Evolutionary conservation across 2,113 vertebrate species (phyloP), one percentile per base, ranked within the genome.

Genomic region (Nothoprocta pentlandii): DNA sequence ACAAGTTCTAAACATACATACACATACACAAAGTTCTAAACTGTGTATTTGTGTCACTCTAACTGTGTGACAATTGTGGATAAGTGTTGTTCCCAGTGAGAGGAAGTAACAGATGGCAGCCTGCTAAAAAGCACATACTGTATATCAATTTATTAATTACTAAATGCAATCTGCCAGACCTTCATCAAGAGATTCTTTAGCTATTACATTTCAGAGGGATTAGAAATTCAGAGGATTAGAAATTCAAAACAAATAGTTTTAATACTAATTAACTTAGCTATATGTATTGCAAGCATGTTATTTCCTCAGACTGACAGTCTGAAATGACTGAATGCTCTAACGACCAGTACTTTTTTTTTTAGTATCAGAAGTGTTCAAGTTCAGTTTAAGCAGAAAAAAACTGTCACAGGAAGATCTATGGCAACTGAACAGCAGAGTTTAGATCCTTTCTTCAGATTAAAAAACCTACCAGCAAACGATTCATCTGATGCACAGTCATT

Each of bases 121-220:
- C 93, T 96, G 89, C 91, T 95, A 97, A 96, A 94, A 95, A 96
- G 94, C 87, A 95, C 95, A 97, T 16, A 93, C 93, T 94, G 93
- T 94, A 95, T 95, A 96, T 97, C 94, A 97, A 96, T 96, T 93
- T 97, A 97, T 95, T 97, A 97, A 97, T 97, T 96, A 96, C 93
- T 94, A 95, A 95, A 97, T 95, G 92, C 93, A 97, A 95, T 97
- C 95, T 97, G 96, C 95, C 94, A 95, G 94, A 96, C 23, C 32
- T 93, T 97, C 90, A 95, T 89, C 95, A 90, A 92, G 90, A 95
- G 94, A 88, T 92, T 95, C 78, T 96, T 96, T 81, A 94, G 91
- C 81, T 94, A 92, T 92, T 93, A 91, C 81, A 96, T 96, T 96
- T 94, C 94, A 90, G 84, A 96, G 92, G 92, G 80, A 97, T 92